Evolutionary conservation across 1,140 invertebrate species (phyloP).

Genomic region (Habropoda laboriosa): DNA sequence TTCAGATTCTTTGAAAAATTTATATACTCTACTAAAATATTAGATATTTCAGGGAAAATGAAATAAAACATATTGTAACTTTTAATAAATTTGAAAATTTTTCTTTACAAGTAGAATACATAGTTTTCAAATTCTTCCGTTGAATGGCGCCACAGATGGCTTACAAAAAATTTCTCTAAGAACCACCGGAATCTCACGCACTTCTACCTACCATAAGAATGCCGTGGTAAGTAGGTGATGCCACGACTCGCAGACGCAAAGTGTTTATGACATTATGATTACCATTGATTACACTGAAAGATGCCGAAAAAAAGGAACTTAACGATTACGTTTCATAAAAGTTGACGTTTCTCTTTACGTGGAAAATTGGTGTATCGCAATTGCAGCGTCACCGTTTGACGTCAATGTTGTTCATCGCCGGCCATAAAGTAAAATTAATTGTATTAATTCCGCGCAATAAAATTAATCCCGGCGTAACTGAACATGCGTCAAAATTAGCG

Average conservation of each 20-base stretch:
- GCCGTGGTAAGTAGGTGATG: neutral
- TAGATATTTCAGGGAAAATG: no score
- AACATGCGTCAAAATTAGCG: constrained; percentile 12
- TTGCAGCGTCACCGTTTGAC: constrained; percentile 18
- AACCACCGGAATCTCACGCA: neutral
- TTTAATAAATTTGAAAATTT: no score
- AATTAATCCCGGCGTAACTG: constrained; percentile 25
- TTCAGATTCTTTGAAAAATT: no score
- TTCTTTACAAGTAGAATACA: no score
- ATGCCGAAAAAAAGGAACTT: neutral
- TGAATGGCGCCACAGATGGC: neutral
- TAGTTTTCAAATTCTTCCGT: neutral
- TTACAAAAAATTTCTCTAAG: neutral
- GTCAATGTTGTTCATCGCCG: constrained; percentile 9
- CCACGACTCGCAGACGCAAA: no score
- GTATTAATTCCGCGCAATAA: constrained; percentile 41
- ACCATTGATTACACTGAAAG: neutral
- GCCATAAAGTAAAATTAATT: constrained; percentile 39
- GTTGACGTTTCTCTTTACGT: neutral
- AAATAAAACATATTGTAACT: no score
- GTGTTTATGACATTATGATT: neutral
- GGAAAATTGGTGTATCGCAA: neutral
- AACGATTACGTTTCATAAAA: neutral
- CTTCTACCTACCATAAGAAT: constrained; percentile 1
- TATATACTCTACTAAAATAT: no score